Base-by-base conservation (phyloP, 2,888 invertebrate genomes). In the Chloromyia formosa region DNA sequence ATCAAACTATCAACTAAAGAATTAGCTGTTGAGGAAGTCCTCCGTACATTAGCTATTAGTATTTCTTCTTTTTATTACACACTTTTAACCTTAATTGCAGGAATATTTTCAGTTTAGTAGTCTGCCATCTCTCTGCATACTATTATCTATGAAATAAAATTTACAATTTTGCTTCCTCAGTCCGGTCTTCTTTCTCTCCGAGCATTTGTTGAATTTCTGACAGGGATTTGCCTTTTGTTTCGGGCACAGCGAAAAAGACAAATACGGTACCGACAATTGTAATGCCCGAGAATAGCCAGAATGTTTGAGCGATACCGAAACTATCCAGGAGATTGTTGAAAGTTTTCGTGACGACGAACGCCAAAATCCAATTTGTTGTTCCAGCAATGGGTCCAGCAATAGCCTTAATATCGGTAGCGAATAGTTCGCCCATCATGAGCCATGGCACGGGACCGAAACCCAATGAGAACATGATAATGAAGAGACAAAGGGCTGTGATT, bases 401-500 rank as follows among this genome's bases (percentile, higher is more conserved):
- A 2, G 90, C 92, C 82, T 94, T 94, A 75, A 94, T 92, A 80
- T 94, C 91, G 1, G 92, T 88, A 64, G 93, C 89, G 83, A 96
- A 93, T 12, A 96, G 86, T 83, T 96, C 96, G 1, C 94, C 90
- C 83, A 92, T 87, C 85, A 85, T 92, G 88, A 95, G 89, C 85
- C 85, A 85, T 0, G 95, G 95, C 61, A 96, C 93, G 0, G 96
- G 96, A 0, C 96, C 96, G 80, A 91, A 92, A 64, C 95, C 95
- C 49, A 95, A 81, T 0, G 94, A 93, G 86, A 95, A 96, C 58
- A 93, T 89, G 20, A 93, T 84, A 20, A 95, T 91, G 84, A 94
- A 96, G 1, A 93, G 77, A 60, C 93, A 92, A 20, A 95, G 84
- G 27, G 92, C 89, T 1, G 90, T 80, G 4, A 96, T 84, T 0